Percentiles rank a stretch among this genome's conserved stretches.
These are phyloP conservation scores for Sinella curviseta DNA, from an alignment of 1,140 invertebrate genomes.

Conservation along the genomic window DNA sequence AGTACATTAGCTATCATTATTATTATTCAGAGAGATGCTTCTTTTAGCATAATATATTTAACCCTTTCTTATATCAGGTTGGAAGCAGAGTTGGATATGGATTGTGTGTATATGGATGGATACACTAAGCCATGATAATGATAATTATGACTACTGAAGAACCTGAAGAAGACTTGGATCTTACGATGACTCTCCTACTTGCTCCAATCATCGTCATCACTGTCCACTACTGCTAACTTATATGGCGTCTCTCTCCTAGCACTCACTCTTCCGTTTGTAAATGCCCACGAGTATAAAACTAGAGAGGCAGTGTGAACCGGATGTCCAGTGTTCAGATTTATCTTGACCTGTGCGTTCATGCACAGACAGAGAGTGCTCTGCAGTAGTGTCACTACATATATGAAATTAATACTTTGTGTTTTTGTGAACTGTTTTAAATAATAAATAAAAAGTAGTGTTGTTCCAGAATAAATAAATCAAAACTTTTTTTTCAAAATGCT, in stretches of 20 bases:
- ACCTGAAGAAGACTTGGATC: slow-evolving; percentile 11
- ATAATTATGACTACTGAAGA: background rate
- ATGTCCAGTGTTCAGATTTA: slow-evolving; percentile 17
- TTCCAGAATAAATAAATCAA: background rate
- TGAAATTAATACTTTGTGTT: background rate
- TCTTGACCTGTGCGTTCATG: slow-evolving; percentile 13
- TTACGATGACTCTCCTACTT: background rate
- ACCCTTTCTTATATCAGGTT: background rate
- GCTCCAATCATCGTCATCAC: background rate
- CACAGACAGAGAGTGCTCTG: background rate
- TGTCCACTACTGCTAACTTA: background rate
- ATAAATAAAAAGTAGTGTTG: background rate
- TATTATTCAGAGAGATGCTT: slow-evolving; percentile 12
- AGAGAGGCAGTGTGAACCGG: background rate
- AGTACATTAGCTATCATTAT: slow-evolving; percentile 35
- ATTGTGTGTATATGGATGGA: background rate
- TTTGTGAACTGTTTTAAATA: background rate
- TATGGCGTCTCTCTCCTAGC: slow-evolving; percentile 3
- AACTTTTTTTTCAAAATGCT: background rate
- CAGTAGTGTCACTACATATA: background rate
- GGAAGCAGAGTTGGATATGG: background rate
- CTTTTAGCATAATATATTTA: slow-evolving; percentile 7
- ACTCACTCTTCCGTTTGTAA: slow-evolving; percentile 1
- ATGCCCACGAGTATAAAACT: slow-evolving; percentile 9
- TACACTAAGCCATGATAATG: too few relatives aligned